Base-by-base conservation (phyloP, 2,888 invertebrate genomes). In the Nomada ruficornis region DNA sequence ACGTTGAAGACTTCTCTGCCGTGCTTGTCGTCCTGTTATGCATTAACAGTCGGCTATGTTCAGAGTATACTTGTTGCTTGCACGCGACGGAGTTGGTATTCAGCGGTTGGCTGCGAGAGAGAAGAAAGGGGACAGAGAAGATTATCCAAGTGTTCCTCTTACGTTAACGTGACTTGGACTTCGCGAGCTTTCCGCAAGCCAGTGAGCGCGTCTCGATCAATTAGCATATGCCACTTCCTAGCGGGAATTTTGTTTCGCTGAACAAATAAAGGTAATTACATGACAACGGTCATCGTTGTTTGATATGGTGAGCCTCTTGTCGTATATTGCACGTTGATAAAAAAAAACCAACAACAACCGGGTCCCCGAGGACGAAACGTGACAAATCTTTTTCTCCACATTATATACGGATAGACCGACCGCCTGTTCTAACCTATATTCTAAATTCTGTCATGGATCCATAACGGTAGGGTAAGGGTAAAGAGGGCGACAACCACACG, bases 21-120 rank as follows among this genome's bases (percentile, higher is more conserved):
- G 47, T 47, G 52, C 23, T 80, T 80, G 77, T 42, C 77, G 26
- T 71, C 50, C 54, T 71, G 69, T 23, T 29, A 23, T 2, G 54
- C 26, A 29, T 18, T 3, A 11, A 59, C 15, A 23, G 54, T 59
- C 59, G 13, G 60, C 86, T 84, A 83, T 69, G 60, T 86, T 86
- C 86, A 79, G 76, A 79, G 76, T 71, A 75, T 86, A 86, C 86
- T 86, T 86, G 86, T 86, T 86, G 86, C 85, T 78, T 64, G 78
- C 82, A 82, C 75, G 78, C 82, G 82, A 79, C 20, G 74, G 64
- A 74, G 76, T 82, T 71, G 44, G 76, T 77, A 54, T 62, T 78
- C 52, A 55, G 68, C 65, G 77, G 67, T 75, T 52, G 60, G 72
- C 55, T 13, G 76, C 52, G 79, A 54, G 64, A 62, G 75, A 63